Evolutionary conservation across 2,113 vertebrate genomes (phyloP), one percentile per base, ranked within the genome.

Genomic region (Tichodroma muraria): DNA sequence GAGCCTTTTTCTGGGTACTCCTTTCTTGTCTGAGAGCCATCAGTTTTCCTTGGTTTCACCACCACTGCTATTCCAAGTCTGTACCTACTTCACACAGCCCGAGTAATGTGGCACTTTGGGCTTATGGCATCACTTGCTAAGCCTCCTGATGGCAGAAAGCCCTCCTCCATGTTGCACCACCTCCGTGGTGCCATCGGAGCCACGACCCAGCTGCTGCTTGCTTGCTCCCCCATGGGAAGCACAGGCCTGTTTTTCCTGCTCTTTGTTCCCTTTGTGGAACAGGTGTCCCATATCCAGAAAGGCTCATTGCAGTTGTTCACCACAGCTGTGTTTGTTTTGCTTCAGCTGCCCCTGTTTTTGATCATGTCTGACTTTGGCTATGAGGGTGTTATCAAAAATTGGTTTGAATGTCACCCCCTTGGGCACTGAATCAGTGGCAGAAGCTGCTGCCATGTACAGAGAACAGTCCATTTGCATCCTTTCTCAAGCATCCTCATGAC

Each of bases 151-250:
- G 33, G 65, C 87, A 88, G 56, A 25, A 75, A 57, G 27, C n/a
- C 50, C 65, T 27, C 8, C 30, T 44, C 24, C 44, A 9, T 3
- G 3, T 33, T 25, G n/a, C 22, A 63, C 42, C 18, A 14, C 1
- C 24, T 40, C 70, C 30, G 8, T 52, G 37, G 35, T 53, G 57
- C 92, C 1, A 4, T n/a, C 1, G 8, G 47, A 81, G 54, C 75
- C 6, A 0, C 23, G 30, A 70, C 35, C 59, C 4, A 12, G 23
- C 35, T 2, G 13, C 69, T 63, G 40, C 63, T 83, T 0, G 0
- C 66, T 85, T 8, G 4, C 16, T 66, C 7, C 23, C 30, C 20
- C 42, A 13, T 0, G 7, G 59, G 49, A 86, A 64, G 49, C 13
- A 21, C 1, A 4, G 54, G 33, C 64, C 33, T 53, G n/a, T 8